Conservation (phyloP, 2,113 vertebrate species). For the Narcine bancroftii region DNA sequence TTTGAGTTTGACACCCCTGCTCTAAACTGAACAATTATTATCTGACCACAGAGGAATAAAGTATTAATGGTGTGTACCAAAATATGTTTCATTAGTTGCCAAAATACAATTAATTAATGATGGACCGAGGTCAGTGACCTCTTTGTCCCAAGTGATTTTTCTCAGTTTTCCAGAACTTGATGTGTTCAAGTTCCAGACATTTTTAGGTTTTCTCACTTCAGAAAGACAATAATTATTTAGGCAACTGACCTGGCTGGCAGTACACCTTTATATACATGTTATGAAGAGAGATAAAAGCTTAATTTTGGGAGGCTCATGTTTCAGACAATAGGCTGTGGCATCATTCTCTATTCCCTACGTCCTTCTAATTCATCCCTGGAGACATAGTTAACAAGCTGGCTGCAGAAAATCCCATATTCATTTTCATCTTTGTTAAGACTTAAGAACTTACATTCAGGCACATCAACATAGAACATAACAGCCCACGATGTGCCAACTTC, state of each 20-base stretch:
- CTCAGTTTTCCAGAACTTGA: not conserved
- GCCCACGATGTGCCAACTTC: too few species aligned
- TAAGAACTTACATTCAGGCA: not conserved
- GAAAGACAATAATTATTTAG: not conserved
- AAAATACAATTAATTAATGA: not conserved
- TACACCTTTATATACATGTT: not conserved
- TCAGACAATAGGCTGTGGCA: not conserved
- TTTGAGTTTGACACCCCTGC: too few species aligned
- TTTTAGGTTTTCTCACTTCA: not conserved
- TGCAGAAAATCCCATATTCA: not conserved
- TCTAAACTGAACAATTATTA: not conserved
- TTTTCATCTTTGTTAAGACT: not conserved
- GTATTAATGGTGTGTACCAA: not conserved
- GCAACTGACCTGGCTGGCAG: not conserved
- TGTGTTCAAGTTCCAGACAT: too few species aligned
- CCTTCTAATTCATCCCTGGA: not conserved
- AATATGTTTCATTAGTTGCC: not conserved
- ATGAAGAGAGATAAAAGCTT: not conserved
- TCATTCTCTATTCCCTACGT: not conserved
- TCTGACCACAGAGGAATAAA: not conserved
- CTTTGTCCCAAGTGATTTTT: not conserved
- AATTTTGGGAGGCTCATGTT: not conserved
- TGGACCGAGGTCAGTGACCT: not conserved
- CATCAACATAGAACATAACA: not conserved
- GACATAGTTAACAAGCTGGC: not conserved